Evolutionary conservation across 2,888 invertebrate species (phyloP).

Genomic region (Congeria kusceri): DNA sequence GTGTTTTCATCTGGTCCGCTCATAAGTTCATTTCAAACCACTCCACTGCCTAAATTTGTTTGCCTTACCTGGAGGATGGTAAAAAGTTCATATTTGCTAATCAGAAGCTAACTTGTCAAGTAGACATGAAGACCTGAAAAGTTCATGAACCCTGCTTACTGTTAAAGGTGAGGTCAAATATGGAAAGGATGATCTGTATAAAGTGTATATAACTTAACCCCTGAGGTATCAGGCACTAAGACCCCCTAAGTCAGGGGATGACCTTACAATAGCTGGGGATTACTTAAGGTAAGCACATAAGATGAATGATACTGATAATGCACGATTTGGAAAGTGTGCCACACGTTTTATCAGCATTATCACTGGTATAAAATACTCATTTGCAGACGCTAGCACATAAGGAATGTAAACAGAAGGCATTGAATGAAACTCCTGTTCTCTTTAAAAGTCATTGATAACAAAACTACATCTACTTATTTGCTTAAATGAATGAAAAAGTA

Average conservation of each 20-base stretch:
- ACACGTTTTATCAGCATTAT: constrained; percentile 6
- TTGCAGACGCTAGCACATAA: neutral
- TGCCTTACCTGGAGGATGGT: no score
- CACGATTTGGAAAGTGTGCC: constrained; percentile 7
- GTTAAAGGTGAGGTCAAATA: constrained; percentile 2
- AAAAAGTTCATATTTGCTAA: no score
- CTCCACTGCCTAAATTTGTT: no score
- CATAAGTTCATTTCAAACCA: no score
- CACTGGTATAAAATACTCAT: neutral
- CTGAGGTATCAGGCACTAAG: neutral
- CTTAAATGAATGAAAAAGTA: no score
- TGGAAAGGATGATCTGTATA: neutral
- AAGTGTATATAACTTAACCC: neutral
- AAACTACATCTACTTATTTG: no score
- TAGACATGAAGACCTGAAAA: no score
- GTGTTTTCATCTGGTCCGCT: no score
- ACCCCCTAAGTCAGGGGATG: no score
- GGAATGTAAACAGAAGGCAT: neutral
- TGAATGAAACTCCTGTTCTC: no score
- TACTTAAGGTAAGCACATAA: neutral
- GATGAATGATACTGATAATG: constrained; percentile 1
- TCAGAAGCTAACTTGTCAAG: no score
- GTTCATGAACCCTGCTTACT: neutral
- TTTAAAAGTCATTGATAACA: no score
- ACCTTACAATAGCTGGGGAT: neutral